Conservation (phyloP, 2,113 vertebrate species). For the Ifrita kowaldi region DNA sequence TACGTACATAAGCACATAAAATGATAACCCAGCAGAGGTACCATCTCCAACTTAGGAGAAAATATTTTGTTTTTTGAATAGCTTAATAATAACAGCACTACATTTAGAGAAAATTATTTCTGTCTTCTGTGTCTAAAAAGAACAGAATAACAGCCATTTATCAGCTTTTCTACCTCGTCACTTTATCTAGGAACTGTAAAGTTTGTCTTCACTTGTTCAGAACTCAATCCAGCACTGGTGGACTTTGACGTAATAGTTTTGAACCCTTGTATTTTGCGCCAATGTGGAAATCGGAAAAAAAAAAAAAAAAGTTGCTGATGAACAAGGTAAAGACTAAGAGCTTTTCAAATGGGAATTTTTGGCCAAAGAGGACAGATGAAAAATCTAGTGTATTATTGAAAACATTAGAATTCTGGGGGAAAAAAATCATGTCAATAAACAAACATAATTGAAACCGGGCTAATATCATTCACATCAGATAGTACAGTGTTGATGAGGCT, state of each 20-base stretch:
- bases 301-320: neutral
- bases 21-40: neutral
- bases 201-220: neutral
- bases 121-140: neutral
- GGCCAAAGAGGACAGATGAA: constrained; percentile 28
- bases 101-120: constrained; percentile 2
- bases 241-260: neutral
- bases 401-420: constrained; percentile 38
- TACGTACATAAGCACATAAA: constrained; percentile 31
- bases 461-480: constrained; percentile 43
- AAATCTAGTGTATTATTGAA: constrained; percentile 55
- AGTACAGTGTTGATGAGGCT: constrained; percentile 22
- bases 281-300: neutral
- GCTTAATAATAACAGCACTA: constrained; percentile 11
- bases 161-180: neutral
- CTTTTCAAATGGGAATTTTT: constrained; percentile 1
- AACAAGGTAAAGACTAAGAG: constrained; percentile 17
- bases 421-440: constrained; percentile 55
- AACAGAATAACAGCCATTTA: neutral
- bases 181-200: neutral
- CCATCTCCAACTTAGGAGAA: neutral
- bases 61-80: neutral
- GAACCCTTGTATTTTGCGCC: neutral
- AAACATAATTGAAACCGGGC: constrained; percentile 45
- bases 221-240: neutral